These are phyloP conservation scores for Ormyrus labotus DNA, from an alignment of 2,888 invertebrate species.

Conservation along the genomic window DNA sequence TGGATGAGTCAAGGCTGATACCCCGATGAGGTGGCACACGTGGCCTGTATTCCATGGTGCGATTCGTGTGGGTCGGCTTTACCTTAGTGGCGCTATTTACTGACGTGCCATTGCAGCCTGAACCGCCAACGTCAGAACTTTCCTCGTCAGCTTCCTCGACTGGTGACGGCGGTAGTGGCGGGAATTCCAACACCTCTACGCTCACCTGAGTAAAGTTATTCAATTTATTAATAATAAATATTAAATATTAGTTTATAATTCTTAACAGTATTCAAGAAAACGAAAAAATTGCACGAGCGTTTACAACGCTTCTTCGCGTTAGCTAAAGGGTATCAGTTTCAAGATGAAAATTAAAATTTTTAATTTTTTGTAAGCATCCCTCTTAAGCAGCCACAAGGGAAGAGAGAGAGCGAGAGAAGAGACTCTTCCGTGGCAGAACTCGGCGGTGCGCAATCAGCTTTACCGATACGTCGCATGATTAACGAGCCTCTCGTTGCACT, in stretches of 20 bases:
- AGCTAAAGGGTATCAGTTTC: too few species aligned
- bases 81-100: conserved; percentile 74
- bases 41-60: conserved; percentile 77
- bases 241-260: too few species aligned
- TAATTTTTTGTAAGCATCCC: too few species aligned
- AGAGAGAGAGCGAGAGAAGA: not conserved
- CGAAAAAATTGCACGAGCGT: too few species aligned
- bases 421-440: not conserved
- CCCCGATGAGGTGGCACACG: conserved; percentile 87
- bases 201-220: conserved; percentile 66
- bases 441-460: not conserved
- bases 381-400: too few species aligned
- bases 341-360: too few species aligned
- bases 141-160: conserved; percentile 88
- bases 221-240: too few species aligned
- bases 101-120: conserved; percentile 77
- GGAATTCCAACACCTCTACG: conserved; percentile 84
- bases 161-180: conserved; percentile 89
- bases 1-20: conserved; percentile 69
- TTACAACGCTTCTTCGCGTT: too few species aligned
- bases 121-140: conserved; percentile 80
- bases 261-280: too few species aligned
- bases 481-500: conserved; percentile 42
- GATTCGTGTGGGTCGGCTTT: conserved; percentile 66
- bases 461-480: conserved; percentile 35